A percentile compares a stretch with the other conserved stretches of the same genome.
phyloP scores from a whole-genome alignment of 2,113 vertebrate genomes.

The Anoplopoma fimbria region DNA sequence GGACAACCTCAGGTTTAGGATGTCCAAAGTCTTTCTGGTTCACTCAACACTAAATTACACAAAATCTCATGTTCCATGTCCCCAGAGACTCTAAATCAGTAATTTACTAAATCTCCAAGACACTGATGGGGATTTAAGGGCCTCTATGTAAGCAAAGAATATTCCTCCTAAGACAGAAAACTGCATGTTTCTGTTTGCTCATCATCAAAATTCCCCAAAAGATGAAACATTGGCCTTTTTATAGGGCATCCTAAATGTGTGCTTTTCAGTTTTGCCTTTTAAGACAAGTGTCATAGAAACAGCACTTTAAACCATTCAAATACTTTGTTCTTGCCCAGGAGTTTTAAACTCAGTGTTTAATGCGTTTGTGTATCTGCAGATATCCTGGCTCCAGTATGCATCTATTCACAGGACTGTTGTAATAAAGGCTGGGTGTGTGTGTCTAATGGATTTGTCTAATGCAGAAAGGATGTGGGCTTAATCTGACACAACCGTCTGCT shows the following conservation, averaged over 20 bases:
- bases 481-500: slow-evolving; percentile 40
- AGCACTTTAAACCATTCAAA: slow-evolving; percentile 9
- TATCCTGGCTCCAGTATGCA: slow-evolving; percentile 3
- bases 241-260: not conserved
- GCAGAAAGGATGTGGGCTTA: slow-evolving; percentile 52
- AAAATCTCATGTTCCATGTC: slow-evolving; percentile 16
- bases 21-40: slow-evolving; percentile 29
- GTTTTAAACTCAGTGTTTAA: not conserved
- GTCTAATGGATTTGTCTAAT: slow-evolving; percentile 69
- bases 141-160: not conserved
- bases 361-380: slow-evolving; percentile 14
- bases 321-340: not conserved
- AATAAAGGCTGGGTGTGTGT: slow-evolving; percentile 35
- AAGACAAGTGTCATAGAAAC: not conserved
- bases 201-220: slow-evolving; percentile 1
- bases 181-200: not conserved
- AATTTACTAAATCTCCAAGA: slow-evolving; percentile 49
- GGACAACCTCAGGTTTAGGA: slow-evolving; percentile 42
- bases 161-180: slow-evolving; percentile 1
- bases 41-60: slow-evolving; percentile 49
- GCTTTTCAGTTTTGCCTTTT: not conserved
- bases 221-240: not conserved
- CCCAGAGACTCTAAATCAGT: slow-evolving; percentile 43
- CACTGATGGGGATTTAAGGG: slow-evolving; percentile 34
- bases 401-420: slow-evolving; percentile 20